Base-by-base conservation (phyloP, 2,888 invertebrate genomes). In the Hydropsyche betteni region DNA sequence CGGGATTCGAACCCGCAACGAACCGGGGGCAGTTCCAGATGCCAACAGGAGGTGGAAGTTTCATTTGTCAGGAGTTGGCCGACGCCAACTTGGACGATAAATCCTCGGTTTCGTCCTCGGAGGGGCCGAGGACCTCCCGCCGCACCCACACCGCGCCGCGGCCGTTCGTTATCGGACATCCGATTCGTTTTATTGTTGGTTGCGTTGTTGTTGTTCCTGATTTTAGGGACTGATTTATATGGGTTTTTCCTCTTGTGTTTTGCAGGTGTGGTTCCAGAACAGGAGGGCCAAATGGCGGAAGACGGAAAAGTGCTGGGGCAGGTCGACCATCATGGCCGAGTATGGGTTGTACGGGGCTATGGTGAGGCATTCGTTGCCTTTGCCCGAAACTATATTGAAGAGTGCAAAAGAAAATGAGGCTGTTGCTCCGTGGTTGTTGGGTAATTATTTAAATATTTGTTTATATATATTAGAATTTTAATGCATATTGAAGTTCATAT, bases 311-410 rank as follows among this genome's bases (percentile, higher is more conserved):
- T 98, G 98, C 81, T 99, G 99, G 99, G 99, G 99, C 69, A 91
- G 97, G 82, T 97, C 97, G 83, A 99, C 99, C 81, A 99, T 99
- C 84, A 99, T 99, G 99, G 99, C 99, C 80, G 99, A 99, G 87
- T 99, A 99, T 84, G 99, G 99, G 2, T 90, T 99, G 71, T 99
- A 99, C 86, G 99, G 99, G 0, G 99, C 99, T 81, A 99, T 99
- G 99, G 99, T 99, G 80, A 91, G 99, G 79, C 99, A 99, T 87
- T 98, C 98, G 69, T 90, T 99, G 80, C 99, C 99, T 0, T 91
- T 99, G 80, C 99, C 99, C 1, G 99, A 99, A 82, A 99, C 98
- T 80, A 99, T 99, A 83, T 91, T 99, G 82, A 98, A 99, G 87
- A 95, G 96, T 84, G 97, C 96, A 84, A 97, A 98, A 87, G 97